Conservation (phyloP, 2,113 vertebrate genomes). For the Mustela lutreola region DNA sequence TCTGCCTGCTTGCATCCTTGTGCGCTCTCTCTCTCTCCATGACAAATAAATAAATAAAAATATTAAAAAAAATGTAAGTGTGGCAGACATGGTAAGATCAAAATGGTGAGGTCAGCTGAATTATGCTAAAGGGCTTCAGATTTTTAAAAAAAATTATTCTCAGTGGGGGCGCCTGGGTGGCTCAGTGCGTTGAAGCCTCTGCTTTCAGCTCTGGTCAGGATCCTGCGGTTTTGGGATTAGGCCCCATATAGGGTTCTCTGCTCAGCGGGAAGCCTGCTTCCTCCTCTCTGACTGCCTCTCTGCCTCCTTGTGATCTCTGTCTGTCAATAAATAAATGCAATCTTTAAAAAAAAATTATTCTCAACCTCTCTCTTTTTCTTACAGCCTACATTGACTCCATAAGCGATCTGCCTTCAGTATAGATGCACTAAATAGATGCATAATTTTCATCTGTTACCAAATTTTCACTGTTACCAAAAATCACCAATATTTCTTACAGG, state of each 20-base stretch:
- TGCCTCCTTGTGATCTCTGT: too few relatives aligned
- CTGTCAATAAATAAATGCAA: too few relatives aligned
- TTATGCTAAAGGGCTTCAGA: not conserved
- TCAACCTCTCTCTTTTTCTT: not conserved
- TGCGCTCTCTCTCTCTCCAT: too few relatives aligned
- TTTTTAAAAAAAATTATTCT: not conserved
- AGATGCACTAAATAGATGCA: not conserved
- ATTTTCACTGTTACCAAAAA: not conserved
- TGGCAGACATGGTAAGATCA: not conserved
- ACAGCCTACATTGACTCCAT: not conserved
- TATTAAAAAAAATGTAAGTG: not conserved
- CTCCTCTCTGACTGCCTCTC: too few relatives aligned
- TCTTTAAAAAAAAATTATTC: not conserved
- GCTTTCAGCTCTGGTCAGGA: accelerated
- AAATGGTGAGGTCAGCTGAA: not conserved
- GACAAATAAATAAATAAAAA: too few relatives aligned
- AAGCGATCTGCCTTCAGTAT: not conserved
- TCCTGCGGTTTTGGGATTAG: too few relatives aligned
- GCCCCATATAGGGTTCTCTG: too few relatives aligned
- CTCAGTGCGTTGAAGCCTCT: too few relatives aligned
- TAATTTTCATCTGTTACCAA: not conserved
- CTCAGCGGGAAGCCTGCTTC: too few relatives aligned
- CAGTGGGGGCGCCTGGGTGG: too few relatives aligned
- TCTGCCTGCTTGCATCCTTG: too few relatives aligned
- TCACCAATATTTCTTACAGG: not conserved